Evolutionary conservation across 2,113 vertebrate genomes (phyloP).

Genomic region (Galbula dea): DNA sequence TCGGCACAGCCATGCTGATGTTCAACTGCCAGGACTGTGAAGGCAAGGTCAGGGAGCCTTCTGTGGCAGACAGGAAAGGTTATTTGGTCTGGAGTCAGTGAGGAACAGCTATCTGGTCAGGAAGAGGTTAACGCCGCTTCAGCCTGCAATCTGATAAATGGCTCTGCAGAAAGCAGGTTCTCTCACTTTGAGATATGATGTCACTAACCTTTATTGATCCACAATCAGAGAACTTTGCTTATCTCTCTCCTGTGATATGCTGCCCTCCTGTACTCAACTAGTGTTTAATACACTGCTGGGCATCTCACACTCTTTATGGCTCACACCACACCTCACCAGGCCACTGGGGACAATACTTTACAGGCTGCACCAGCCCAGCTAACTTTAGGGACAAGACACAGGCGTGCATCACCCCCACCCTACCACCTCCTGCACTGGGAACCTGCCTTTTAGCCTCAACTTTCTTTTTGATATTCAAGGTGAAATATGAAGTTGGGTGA

Average conservation of each 20-base stretch:
- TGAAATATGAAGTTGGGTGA: not conserved
- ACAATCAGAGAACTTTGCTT: conserved; percentile 89
- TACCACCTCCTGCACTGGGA: not conserved
- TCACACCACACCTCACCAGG: conserved; percentile 68
- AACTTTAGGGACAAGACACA: not conserved
- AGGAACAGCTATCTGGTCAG: not conserved
- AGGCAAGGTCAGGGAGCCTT: not conserved
- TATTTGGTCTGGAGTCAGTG: not conserved
- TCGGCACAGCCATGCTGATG: fast-evolving
- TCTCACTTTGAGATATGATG: conserved; percentile 98
- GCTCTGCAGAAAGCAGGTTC: conserved; percentile 87
- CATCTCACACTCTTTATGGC: conserved; percentile 76
- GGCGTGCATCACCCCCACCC: fast-evolving
- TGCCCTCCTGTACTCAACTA: conserved; percentile 87
- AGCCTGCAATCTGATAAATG: conserved; percentile 87
- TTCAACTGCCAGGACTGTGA: not conserved
- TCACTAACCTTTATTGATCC: conserved; percentile 99
- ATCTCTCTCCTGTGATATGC: conserved; percentile 92
- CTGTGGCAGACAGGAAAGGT: not conserved
- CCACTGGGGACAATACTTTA: conserved; percentile 74
- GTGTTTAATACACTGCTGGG: conserved; percentile 92
- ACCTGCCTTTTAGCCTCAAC: not conserved
- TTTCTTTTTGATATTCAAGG: not conserved
- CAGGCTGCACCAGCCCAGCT: not conserved
- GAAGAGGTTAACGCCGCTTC: conserved; percentile 72